Percentiles rank a stretch among this genome's conserved stretches.
phyloP scores from a whole-genome alignment of 1,140 invertebrate genomes.

The Macrobrachium nipponense region DNA sequence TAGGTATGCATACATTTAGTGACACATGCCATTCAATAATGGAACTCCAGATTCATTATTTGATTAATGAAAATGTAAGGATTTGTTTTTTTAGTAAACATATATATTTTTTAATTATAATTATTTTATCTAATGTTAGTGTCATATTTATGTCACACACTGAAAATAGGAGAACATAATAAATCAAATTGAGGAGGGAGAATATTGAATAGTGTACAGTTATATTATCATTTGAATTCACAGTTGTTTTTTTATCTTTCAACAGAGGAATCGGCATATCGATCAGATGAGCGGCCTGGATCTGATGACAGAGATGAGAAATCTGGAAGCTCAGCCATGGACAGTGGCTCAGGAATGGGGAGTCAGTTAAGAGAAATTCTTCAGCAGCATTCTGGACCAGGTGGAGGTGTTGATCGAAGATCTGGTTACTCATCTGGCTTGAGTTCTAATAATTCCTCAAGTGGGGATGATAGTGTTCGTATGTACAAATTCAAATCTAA shows the following conservation, averaged over 20 bases:
- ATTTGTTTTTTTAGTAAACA: neutral
- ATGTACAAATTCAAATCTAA: slow-evolving; percentile 92
- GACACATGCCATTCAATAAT: no score
- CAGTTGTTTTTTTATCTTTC: neutral
- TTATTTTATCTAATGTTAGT: neutral
- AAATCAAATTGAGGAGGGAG: no score
- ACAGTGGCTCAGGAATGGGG: slow-evolving; percentile 37
- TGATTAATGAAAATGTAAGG: neutral
- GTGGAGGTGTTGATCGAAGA: slow-evolving; percentile 44
- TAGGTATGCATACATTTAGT: no score
- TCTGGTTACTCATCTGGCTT: slow-evolving; percentile 46
- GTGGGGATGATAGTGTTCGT: slow-evolving; percentile 53
- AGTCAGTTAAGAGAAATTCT: slow-evolving; percentile 56
- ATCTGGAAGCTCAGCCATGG: slow-evolving; percentile 36
- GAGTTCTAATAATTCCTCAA: slow-evolving; percentile 60
- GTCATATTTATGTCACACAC: neutral
- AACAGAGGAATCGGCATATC: slow-evolving; percentile 53
- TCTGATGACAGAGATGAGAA: slow-evolving; percentile 42
- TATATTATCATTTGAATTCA: slow-evolving; percentile 1
- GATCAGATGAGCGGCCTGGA: slow-evolving; percentile 43
- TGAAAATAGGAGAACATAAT: neutral
- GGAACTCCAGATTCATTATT: neutral
- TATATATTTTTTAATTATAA: neutral
- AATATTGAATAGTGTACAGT: neutral
- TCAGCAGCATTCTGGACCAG: slow-evolving; percentile 54